Evolutionary conservation across 2,113 vertebrate genomes (phyloP).

Genomic region (Phaethon lepturus): DNA sequence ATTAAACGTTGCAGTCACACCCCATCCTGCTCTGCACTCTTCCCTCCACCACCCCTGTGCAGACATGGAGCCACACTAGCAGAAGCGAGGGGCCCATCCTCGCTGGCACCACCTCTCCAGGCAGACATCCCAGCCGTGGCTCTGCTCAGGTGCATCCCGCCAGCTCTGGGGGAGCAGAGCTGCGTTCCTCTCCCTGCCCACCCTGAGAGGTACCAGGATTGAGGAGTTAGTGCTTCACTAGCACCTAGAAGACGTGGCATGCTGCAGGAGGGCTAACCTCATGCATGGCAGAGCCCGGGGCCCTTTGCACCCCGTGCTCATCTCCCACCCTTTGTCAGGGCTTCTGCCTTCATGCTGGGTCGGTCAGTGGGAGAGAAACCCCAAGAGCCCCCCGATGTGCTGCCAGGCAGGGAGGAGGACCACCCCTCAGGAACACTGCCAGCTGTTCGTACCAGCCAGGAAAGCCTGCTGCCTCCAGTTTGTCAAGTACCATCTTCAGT

Average conservation of each 20-base stretch:
- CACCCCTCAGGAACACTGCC: neutral
- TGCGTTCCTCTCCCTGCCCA: neutral
- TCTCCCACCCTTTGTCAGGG: neutral
- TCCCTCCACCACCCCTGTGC: neutral
- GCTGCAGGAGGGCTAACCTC: neutral
- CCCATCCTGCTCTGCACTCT: neutral
- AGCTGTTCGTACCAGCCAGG: neutral
- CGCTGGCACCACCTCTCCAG: neutral
- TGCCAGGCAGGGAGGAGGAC: neutral
- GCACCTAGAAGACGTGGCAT: neutral
- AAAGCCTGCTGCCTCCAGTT: neutral
- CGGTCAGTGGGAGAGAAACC: neutral
- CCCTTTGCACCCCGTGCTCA: neutral
- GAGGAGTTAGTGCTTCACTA: neutral
- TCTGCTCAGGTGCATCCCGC: neutral
- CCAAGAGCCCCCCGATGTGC: neutral
- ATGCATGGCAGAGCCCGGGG: neutral
- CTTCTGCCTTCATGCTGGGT: neutral
- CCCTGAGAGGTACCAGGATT: neutral
- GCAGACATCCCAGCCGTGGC: neutral
- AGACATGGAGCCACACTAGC: neutral
- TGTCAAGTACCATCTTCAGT: neutral
- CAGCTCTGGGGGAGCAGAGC: neutral
- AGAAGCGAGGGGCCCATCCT: neutral
- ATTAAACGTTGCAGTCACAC: neutral